Evolutionary conservation across 2,888 invertebrate species (phyloP).

Genomic region (Tanytarsus gracilentus): DNA sequence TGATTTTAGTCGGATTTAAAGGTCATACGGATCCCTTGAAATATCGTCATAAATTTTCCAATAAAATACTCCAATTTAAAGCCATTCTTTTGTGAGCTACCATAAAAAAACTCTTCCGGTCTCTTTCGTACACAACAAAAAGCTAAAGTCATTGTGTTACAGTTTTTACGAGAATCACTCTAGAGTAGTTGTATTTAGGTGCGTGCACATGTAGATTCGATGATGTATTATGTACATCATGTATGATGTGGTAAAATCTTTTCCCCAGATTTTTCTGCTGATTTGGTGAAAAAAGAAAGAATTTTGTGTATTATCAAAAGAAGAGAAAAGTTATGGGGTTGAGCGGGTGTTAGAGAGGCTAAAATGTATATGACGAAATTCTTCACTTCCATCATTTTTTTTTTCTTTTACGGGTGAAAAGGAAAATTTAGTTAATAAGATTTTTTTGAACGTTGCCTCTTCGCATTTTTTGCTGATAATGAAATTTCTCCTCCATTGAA

Average conservation of each 20-base stretch:
- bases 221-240: background rate
- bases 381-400: background rate
- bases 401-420: background rate
- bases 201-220: too few species aligned
- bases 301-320: background rate
- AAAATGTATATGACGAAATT: background rate
- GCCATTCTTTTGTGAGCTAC: background rate
- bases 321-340: background rate
- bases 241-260: background rate
- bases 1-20: too few species aligned
- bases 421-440: background rate
- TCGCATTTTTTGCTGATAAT: background rate
- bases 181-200: background rate
- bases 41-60: too few species aligned
- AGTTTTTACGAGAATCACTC: background rate
- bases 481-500: background rate
- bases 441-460: too few species aligned
- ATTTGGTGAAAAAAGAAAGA: too few species aligned
- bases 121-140: background rate
- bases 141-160: conserved; percentile 1
- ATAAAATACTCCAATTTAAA: background rate
- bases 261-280: background rate
- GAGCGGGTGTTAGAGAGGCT: background rate
- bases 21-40: too few species aligned
- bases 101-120: background rate